Conservation (phyloP, 2,113 vertebrate genomes). For the Spheniscus mendiculus region DNA sequence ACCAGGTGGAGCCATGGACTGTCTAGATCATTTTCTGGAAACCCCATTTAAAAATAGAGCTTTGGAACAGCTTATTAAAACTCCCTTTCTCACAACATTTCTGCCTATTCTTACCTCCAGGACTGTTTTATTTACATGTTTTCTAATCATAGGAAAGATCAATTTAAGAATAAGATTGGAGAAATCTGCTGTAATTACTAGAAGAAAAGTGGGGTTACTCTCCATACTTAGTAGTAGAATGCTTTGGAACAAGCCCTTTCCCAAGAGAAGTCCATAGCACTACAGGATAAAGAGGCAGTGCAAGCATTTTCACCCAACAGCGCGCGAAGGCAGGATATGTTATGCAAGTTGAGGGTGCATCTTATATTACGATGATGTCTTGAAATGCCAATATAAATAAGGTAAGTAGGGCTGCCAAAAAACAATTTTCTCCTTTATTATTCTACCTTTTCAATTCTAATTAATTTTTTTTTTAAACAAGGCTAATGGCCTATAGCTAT, state of each 20-base stretch:
- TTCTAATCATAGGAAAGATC: background rate
- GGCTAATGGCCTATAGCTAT: slow-evolving; percentile 33
- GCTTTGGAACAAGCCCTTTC: background rate
- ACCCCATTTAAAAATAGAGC: background rate
- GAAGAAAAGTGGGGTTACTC: background rate
- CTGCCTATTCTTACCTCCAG: background rate
- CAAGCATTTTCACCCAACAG: background rate
- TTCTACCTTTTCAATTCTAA: slow-evolving; percentile 57
- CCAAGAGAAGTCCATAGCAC: background rate
- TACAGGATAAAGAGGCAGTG: background rate
- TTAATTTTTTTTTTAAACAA: slow-evolving; percentile 36
- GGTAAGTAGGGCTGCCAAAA: slow-evolving; percentile 25
- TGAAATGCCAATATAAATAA: slow-evolving; percentile 53
- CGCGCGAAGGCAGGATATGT: background rate
- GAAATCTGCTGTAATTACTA: background rate
- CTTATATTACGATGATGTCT: background rate
- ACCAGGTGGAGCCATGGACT: background rate
- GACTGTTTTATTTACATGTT: background rate
- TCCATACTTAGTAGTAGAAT: background rate
- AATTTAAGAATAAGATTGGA: background rate
- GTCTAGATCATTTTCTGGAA: background rate
- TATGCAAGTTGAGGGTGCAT: background rate
- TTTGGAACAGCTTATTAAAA: background rate
- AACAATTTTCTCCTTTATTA: slow-evolving; percentile 54
- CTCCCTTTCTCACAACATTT: background rate